Base-by-base conservation (phyloP, 2,113 vertebrate genomes). In the Aramus guarauna region DNA sequence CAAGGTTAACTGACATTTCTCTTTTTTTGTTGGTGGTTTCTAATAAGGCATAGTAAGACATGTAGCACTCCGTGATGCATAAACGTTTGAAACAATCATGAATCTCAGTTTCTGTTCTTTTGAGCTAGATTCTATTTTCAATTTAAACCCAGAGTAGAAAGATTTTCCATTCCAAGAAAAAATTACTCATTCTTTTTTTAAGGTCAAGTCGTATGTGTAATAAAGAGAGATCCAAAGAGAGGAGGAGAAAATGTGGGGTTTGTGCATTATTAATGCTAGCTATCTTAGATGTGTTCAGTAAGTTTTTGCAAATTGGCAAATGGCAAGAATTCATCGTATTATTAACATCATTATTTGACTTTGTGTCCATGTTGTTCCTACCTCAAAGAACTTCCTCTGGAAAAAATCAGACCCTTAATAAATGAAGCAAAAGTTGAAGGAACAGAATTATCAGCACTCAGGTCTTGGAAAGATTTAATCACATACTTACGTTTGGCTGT, bases 131-230 rank as follows among this genome's bases (percentile, higher is more conserved):
- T 85, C 69, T 85, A 45, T 79, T 88, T 90, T 77, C 80, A 67
- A 56, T 91, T 87, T 68, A 74, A 95, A 73, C 15, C 9, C 77
- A 66, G 45, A 67, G 53, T 34, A 87, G 39, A 93, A 93, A 90
- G 66, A 68, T 34, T 84, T 95, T 88, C 62, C 39, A 62, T 92
- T 93, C 78, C 75, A 92, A 74, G 47, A 62, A 39, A 90, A 93
- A 88, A 92, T 87, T 96, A 83, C 37, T 92, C 50, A 66, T 81
- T 91, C 68, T 88, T 85, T 79, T 81, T 79, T 90, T 96, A 93
- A 96, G 92, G 90, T 92, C 92, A 89, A 86, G 60, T 24, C 36
- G 71, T 90, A 60, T 3, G 4, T 85, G 32, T 79, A 79, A 96
- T 66, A 94, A 62, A 88, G 53, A 94, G 68, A 87, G 47, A 85